Evolutionary conservation across 2,113 vertebrate species (phyloP), one percentile per base, ranked within the genome.

Genomic region (Miniopterus natalensis): DNA sequence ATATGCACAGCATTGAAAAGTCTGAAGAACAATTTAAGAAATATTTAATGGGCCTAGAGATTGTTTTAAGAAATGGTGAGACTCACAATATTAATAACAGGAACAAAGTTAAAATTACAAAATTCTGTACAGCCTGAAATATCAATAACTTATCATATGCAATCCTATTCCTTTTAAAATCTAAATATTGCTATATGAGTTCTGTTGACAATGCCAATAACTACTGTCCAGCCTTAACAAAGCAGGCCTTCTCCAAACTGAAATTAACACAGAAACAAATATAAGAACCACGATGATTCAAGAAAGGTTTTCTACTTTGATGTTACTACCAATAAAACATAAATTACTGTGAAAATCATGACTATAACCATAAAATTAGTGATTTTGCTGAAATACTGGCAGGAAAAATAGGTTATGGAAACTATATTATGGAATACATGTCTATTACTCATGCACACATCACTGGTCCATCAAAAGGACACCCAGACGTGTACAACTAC

Each of bases 331-430:
- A 73, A 21, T 55, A 75, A 65, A 88, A 95, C 27, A 40, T 15
- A 66, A 59, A 65, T 31, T 47, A 53, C 7, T 65, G 84, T 51
- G 74, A 85, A 83, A 85, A 57, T 73, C 73, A n/a, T 70, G 7
- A 59, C 31, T 8, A n/a, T 27, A 49, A 73, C 27, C 85, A 71
- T 45, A 1, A 74, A 84, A 74, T 91, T 57, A 95, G 45, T 75
- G 87, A 80, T 51, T 88, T 11, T 74, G 14, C n/a, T 49, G 21
- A 94, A 92, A 84, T 18, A 78, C 1, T 27, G 31, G n/a, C 21
- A 92, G 83, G 63, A 70, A 70, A 80, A 92, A 70, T 11, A 80
- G 77, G 90, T 55, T 55, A 68, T 40, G 17, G 83, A 63, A 78
- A 90, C 25, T 29, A 20, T 45, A 29, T 21, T 45, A 87, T 5